Percentiles rank a stretch among this genome's conserved stretches.
These are phyloP conservation scores for Lypha dubia DNA, from an alignment of 2,888 invertebrate genomes.

Conservation along the genomic window DNA sequence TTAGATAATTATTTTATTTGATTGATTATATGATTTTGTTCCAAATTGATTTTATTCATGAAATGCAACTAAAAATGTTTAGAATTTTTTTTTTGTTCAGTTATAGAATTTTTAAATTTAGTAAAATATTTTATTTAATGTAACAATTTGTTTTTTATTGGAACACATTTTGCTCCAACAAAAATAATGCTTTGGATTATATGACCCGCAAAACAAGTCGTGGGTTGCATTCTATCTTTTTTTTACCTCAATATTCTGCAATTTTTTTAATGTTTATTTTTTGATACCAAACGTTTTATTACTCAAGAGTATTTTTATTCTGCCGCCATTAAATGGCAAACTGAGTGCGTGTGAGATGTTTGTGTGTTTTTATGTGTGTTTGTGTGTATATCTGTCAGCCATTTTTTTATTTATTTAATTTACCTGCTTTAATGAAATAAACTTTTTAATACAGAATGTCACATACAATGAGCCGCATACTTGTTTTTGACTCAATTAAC, in stretches of 20 bases:
- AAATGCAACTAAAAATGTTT: no score
- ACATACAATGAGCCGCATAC: constrained; percentile 60
- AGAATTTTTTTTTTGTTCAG: no score
- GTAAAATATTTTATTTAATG: no score
- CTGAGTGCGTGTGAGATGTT: not conserved
- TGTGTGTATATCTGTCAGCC: not conserved
- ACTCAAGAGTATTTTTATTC: constrained; percentile 11
- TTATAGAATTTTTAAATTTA: no score
- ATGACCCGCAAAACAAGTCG: not conserved
- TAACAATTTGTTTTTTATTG: no score
- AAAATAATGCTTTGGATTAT: not conserved
- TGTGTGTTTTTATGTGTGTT: constrained; percentile 7
- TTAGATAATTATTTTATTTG: no score
- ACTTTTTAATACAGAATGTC: constrained; percentile 67
- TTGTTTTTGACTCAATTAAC: constrained; percentile 68
- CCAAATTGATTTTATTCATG: no score
- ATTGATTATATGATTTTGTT: no score
- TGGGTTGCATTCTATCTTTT: not conserved
- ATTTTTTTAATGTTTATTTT: no score
- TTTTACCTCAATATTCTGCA: constrained; percentile 1
- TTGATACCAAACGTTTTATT: constrained; percentile 35
- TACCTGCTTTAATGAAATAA: constrained; percentile 61
- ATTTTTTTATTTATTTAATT: constrained; percentile 30
- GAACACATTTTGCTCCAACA: no score
- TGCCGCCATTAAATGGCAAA: constrained; percentile 14